Evolutionary conservation across 2,113 vertebrate genomes (phyloP), one percentile per base, ranked within the genome.

Genomic region (Charina bottae): DNA sequence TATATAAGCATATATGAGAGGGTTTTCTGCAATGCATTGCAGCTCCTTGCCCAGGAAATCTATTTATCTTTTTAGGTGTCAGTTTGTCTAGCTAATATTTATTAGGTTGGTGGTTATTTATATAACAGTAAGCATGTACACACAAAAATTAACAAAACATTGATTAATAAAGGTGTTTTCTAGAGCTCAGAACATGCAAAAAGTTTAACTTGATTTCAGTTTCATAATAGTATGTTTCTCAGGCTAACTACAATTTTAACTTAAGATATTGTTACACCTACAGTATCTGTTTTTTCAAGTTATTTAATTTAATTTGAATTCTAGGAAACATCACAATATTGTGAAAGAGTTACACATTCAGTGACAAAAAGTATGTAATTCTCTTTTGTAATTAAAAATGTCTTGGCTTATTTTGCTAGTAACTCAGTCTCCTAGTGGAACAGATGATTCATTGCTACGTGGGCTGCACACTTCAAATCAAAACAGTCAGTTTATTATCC

Each of bases 391-490:
- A 92, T 13, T 92, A 19, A 92, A 60, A 88, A 83, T 83, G 53
- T 12, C 56, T 92, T 92, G 58, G 2, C 49, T 83, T 95, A 96
- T 92, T 89, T 93, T 86, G 93, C 56, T 95, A 99, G 99, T 98
- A 94, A 98, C 98, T 1, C 99, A 99, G 94, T 97, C 98, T 93
- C 97, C 99, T 64, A 98, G 98, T n/a, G 99, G 99, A 94, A 99
- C 99, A 55, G 99, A 99, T 88, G 99, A 99, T 96, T 98, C 99
- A 17, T 97, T 99, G 94, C 97, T 99, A 89, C 98, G 98, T 78
- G 98, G 98, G 46, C 97, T 99, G 83, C 99, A 99, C 88, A 97
- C 97, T 90, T 97, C 98, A 33, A 98, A 98, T 93, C 98, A 98
- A 64, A 96, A 97, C 53, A 96, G 96, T 94, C 97, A 98, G 89